Percentiles rank a stretch among this genome's conserved stretches.
Conservation (phyloP, 2,113 vertebrate species). For the Jaculus jaculus region DNA sequence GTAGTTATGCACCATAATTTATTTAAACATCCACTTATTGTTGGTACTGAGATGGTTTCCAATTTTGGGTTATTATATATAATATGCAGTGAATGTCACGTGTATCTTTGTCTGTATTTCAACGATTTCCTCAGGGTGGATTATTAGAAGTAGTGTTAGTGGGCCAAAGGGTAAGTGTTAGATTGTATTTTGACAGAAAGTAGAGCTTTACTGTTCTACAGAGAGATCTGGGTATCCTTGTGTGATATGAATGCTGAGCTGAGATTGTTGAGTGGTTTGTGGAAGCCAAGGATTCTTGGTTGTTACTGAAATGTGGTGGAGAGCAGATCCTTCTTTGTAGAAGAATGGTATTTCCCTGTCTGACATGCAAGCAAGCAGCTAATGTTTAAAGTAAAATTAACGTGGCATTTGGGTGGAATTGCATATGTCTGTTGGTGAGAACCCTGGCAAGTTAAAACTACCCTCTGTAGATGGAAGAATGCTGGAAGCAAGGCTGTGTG, state of each 20-base stretch:
- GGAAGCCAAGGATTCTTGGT: background rate
- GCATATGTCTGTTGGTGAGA: constrained; percentile 28
- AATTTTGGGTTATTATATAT: constrained; percentile 60
- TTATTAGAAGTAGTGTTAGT: constrained; percentile 54
- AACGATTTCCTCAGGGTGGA: constrained; percentile 61
- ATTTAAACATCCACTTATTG: constrained; percentile 62
- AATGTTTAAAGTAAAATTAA: constrained; percentile 6
- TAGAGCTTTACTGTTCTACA: background rate
- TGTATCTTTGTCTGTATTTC: constrained; percentile 60
- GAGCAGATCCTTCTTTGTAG: background rate
- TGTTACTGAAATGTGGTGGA: background rate
- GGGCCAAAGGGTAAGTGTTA: constrained; percentile 33
- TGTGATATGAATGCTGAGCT: background rate
- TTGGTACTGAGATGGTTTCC: constrained; percentile 53
- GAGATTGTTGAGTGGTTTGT: background rate
- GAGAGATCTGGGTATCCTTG: background rate
- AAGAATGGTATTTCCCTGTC: background rate
- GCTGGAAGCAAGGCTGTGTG: background rate
- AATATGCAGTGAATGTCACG: constrained; percentile 23
- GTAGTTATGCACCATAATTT: constrained; percentile 63
- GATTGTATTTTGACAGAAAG: constrained; percentile 45
- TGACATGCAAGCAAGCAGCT: background rate
- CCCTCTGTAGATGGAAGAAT: background rate
- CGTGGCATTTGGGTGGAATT: background rate
- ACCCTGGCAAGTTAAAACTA: background rate